Conservation (phyloP, 2,113 vertebrate genomes). For the Peromyscus polionotus region DNA sequence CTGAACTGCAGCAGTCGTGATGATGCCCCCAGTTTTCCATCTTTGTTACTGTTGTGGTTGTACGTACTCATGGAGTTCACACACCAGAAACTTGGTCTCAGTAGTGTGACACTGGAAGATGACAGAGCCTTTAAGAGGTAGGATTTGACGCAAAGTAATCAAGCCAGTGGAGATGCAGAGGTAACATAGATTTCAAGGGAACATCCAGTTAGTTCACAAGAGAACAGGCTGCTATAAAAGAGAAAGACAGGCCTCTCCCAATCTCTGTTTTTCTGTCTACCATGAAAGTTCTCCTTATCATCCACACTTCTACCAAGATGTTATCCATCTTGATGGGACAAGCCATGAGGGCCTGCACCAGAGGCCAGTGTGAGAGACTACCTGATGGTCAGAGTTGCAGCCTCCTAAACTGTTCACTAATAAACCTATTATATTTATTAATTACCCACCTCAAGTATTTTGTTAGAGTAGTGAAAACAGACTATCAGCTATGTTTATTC, state of each 20-base stretch:
- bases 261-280: neutral
- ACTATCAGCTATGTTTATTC: neutral
- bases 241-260: neutral
- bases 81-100: neutral
- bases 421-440: neutral
- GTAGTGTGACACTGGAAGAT: neutral
- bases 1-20: neutral
- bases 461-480: neutral
- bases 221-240: neutral
- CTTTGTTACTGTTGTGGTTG: neutral
- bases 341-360: neutral
- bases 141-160: neutral
- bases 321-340: neutral
- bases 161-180: neutral
- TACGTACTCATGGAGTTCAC: neutral
- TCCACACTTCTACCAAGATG: neutral
- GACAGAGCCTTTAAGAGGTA: neutral
- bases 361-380: neutral
- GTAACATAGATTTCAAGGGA: neutral
- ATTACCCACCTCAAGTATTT: neutral
- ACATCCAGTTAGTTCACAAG: neutral
- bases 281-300: neutral
- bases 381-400: neutral
- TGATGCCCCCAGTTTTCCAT: neutral
- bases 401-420: neutral